Percentiles rank a stretch among this genome's conserved stretches.
Evolutionary conservation across 2,888 invertebrate genomes (phyloP).

Genomic region (Cyaniris semiargus): DNA sequence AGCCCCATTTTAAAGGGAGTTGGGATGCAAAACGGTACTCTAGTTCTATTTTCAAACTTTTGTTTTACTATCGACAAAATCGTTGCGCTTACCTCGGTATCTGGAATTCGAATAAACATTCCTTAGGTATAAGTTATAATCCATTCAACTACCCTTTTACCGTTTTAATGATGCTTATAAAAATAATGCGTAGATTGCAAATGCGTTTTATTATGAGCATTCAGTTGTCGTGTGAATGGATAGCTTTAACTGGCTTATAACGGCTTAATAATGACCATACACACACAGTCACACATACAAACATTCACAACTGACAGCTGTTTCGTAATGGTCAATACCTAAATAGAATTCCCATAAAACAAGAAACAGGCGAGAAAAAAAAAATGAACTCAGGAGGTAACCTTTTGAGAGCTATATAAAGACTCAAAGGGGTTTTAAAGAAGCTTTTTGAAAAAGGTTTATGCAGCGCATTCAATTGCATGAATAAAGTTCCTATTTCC

Average conservation of each 20-base stretch:
- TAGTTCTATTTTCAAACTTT: too few relatives aligned
- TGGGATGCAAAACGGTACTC: too few relatives aligned
- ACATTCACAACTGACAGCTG: not conserved
- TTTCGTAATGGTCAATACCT: slow-evolving; percentile 1
- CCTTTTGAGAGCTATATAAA: slow-evolving; percentile 3
- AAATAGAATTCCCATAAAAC: slow-evolving; percentile 19
- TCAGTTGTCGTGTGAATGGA: not conserved
- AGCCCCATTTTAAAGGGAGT: too few relatives aligned
- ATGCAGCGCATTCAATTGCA: not conserved
- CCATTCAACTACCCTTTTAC: not conserved
- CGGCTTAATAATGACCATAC: not conserved
- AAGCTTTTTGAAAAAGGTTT: not conserved
- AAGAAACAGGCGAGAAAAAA: slow-evolving; percentile 7
- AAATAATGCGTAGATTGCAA: not conserved
- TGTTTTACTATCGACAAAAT: too few relatives aligned
- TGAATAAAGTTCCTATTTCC: slow-evolving; percentile 2
- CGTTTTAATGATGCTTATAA: not conserved
- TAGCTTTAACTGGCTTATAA: not conserved
- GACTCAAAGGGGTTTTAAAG: slow-evolving; percentile 3
- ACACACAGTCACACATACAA: not conserved
- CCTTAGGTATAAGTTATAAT: too few relatives aligned
- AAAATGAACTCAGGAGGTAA: slow-evolving; percentile 1
- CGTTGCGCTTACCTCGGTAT: too few relatives aligned
- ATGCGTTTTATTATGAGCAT: not conserved
- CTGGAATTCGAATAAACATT: not conserved